These are phyloP conservation scores for Phoronis australis DNA, from an alignment of 2,888 invertebrate species.

Conservation along the genomic window DNA sequence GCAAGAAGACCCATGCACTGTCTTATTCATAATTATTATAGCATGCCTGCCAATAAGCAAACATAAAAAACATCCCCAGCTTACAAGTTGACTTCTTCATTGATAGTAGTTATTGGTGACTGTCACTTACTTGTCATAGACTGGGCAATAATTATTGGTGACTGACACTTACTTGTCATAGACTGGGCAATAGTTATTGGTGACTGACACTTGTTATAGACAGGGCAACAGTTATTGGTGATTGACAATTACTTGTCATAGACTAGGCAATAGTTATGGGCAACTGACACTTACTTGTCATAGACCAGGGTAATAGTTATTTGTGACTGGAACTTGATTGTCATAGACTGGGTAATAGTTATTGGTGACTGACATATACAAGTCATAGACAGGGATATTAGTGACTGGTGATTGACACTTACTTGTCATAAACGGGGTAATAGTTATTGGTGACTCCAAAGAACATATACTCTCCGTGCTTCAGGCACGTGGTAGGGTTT, in stretches of 20 bases:
- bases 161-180: no score
- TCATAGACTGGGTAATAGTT: constrained; percentile 8
- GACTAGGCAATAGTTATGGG: constrained; percentile 9
- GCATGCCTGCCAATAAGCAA: not conserved
- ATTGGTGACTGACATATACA: no score
- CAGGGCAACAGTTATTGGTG: constrained; percentile 36
- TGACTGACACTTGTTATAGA: constrained; percentile 49
- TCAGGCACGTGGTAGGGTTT: constrained; percentile 41
- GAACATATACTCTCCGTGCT: constrained; percentile 38
- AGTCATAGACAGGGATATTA: no score
- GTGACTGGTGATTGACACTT: no score
- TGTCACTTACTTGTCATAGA: not conserved
- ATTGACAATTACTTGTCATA: constrained; percentile 16
- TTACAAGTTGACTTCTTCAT: no score
- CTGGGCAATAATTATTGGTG: constrained; percentile 9
- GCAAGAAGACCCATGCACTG: no score
- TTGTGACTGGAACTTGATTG: not conserved
- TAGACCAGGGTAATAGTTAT: no score
- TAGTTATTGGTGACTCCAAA: constrained; percentile 34
- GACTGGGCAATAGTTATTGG: no score
- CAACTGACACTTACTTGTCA: no score
- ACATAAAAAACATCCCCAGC: no score
- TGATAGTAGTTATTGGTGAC: not conserved
- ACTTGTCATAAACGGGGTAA: constrained; percentile 49
- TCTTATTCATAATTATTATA: no score